Base-by-base conservation (phyloP, 2,113 vertebrate species). In the Heterotilapia buettikoferi region DNA sequence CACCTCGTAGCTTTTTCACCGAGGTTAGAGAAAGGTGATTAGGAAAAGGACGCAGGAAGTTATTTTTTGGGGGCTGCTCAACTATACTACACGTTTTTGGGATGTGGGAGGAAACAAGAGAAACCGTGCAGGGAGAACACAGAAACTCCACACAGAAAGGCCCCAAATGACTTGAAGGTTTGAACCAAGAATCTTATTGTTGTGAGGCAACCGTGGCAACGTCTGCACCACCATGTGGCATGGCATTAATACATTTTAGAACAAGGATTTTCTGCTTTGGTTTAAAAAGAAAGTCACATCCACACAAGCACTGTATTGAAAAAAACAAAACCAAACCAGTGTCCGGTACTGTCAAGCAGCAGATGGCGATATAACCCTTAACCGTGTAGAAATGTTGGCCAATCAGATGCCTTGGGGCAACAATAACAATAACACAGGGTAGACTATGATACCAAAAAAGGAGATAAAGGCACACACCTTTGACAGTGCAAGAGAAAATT, bases 71-170 rank as follows among this genome's bases (percentile, higher is more conserved):
- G 68, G 40, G 14, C 68, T 73, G 38, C 40, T 73, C 8, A 45
- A 45, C 68, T 13, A 13, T 14, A 21, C n/a, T 26, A 7, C 40
- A 26, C 1, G 0, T 47, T 9, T 29, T 76, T 7, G 43, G 40
- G 40, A 45, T 47, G 14, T 29, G 40, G 9, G 43, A 50, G 43
- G 24, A 29, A 76, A 29, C 71, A 18, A 45, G 9, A 47, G 40
- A 45, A 29, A 26, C 68, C 4, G 0, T 47, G 68, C 43, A 19
- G 43, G 71, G 9, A 1, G 16, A 29, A 76, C 13, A 76, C 8
- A 26, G 1, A 73, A 47, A 76, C 1, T 47, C 24, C 1, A 19
- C 68, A 47, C 43, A 19, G 16, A 29, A 76, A 76, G 71, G 71
- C 24, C 43, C 4, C 1, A 0, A 43, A 29, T 76, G 43, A 76